Base-by-base conservation (phyloP, 2,113 vertebrate genomes). In the Crotalus horridus region DNA sequence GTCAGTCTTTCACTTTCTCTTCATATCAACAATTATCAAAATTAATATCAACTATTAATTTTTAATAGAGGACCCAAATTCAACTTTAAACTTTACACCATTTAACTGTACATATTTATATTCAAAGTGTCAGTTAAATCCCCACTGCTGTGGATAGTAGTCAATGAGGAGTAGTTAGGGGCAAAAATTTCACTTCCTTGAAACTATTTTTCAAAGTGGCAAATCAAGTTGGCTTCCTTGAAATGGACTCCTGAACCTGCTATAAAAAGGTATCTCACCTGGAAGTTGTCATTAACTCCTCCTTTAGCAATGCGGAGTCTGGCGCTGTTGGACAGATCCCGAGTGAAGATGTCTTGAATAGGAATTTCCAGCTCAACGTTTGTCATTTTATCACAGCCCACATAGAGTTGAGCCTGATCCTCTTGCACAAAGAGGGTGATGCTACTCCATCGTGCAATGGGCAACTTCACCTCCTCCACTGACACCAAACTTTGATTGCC, bases 371-470 rank as follows among this genome's bases (percentile, higher is more conserved):
- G 94, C 94, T 99, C 99, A 0, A 97, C 97, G 0, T 96, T 98
- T 85, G 99, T 98, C 97, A 99, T 98, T 96, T 99, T 98, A 88
- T 99, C 99, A 90, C 99, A 99, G 54, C 99, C 99, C 3, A 99
- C 98, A 39, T 98, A 99, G 1, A 99, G 98, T 92, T 99, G 98
- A 46, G 98, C 99, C 17, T 98, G 97, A 93, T 99, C 99, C 64
- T 99, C 99, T 95, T 99, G 98, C 90, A 99, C 98, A 87, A 99
- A 99, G 93, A 99, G 98, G 4, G 98, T 99, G 97, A 99, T 98
- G 95, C 99, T 99, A 97, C 98, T 99, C 99, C 99, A 99, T 6
- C 98, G 98, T 85, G 98, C 98, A 0, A 97, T 98, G 85, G 99
- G 99, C 95, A 99, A 96, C 46, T 97, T 95, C 0, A 98, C 98